Conservation (phyloP, 2,888 invertebrate species). For the Apodemia hepburni region DNA sequence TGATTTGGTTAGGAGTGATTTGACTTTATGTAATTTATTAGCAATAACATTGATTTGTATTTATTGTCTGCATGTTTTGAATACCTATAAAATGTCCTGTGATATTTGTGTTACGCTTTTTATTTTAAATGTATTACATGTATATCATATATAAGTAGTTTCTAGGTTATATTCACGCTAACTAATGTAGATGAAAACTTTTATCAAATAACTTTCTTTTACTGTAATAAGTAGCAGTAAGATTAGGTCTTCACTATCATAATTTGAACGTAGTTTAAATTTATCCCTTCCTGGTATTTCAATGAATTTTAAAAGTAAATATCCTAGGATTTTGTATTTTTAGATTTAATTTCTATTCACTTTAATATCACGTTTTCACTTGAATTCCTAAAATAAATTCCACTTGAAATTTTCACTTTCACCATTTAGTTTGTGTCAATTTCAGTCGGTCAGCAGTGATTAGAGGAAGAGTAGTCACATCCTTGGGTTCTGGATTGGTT, state of each 20-base stretch:
- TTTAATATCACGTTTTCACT: conserved; percentile 3
- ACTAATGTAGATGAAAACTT: conserved; percentile 15
- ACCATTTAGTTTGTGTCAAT: conserved; percentile 23
- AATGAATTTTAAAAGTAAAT: not conserved
- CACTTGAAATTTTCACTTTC: conserved; percentile 10
- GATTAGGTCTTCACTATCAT: not conserved
- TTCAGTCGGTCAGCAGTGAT: conserved; percentile 97
- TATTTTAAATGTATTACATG: conserved; percentile 42
- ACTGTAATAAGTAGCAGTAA: conserved; percentile 8
- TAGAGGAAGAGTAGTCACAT: conserved; percentile 95
- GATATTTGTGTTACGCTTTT: conserved; percentile 81
- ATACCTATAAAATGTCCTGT: conserved; percentile 80
- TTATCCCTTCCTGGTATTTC: conserved; percentile 6
- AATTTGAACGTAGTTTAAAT: conserved; percentile 1
- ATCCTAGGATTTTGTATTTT: not conserved
- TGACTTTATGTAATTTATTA: conserved; percentile 31
- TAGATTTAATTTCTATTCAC: not conserved
- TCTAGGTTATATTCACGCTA: conserved; percentile 19
- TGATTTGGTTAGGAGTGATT: conserved; percentile 54
- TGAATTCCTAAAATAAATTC: not conserved
- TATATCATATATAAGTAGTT: conserved; percentile 30
- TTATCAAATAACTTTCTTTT: conserved; percentile 5
- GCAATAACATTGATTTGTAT: conserved; percentile 34
- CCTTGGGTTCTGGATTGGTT: conserved; percentile 95
- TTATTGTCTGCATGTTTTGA: conserved; percentile 41